Evolutionary conservation across 2,888 invertebrate genomes (phyloP).

Genomic region (Phlogophora meticulosa): DNA sequence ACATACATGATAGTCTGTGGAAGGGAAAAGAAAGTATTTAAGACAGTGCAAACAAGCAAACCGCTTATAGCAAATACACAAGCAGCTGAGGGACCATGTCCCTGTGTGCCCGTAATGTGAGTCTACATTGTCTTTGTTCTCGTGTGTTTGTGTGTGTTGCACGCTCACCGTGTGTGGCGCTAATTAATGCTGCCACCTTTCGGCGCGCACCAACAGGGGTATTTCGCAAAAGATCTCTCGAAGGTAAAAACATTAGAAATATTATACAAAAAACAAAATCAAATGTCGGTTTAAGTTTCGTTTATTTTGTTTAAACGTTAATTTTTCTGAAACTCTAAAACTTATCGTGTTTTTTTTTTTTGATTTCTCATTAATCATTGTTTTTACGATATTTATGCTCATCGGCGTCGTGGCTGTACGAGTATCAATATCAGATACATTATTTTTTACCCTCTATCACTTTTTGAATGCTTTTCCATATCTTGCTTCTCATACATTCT

Average conservation of each 20-base stretch:
- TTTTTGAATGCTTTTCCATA: constrained; percentile 89
- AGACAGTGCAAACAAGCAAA: constrained; percentile 69
- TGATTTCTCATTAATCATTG: constrained; percentile 81
- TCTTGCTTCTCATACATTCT: constrained; percentile 89
- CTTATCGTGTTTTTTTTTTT: constrained; percentile 76
- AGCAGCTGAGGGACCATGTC: constrained; percentile 85
- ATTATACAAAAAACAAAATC: constrained; percentile 80
- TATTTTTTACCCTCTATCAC: constrained; percentile 85
- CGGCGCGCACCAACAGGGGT: constrained; percentile 94
- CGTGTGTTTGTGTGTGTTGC: constrained; percentile 92
- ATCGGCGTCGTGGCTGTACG: constrained; percentile 64
- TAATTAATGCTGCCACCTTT: constrained; percentile 88
- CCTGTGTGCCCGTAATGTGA: constrained; percentile 90
- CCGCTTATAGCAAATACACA: constrained; percentile 90
- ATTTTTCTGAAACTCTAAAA: constrained; percentile 76
- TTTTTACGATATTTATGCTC: constrained; percentile 84
- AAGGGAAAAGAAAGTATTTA: constrained; percentile 62
- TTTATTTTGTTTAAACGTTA: constrained; percentile 77
- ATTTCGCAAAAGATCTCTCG: constrained; percentile 99
- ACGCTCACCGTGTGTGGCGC: constrained; percentile 91
- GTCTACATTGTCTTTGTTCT: constrained; percentile 91
- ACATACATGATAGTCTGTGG: constrained; percentile 58
- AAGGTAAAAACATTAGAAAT: constrained; percentile 94
- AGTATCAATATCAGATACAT: constrained; percentile 83
- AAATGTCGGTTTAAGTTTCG: constrained; percentile 85